Evolutionary conservation across 2,113 vertebrate genomes (phyloP), one percentile per base, ranked within the genome.

Genomic region (Alces alces): DNA sequence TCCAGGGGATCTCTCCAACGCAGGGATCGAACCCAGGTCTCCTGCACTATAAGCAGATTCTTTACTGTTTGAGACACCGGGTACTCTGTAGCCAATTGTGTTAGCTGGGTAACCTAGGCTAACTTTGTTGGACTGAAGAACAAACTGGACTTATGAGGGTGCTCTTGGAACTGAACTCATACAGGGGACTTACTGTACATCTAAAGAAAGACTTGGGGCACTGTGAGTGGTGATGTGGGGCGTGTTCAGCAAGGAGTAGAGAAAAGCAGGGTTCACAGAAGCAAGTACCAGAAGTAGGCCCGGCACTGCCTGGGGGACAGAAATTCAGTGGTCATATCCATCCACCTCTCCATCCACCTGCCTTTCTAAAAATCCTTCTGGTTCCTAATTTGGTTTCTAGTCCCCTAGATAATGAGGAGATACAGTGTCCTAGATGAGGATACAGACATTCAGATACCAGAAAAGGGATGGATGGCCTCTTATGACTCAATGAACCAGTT

Each of bases 371-470:
- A 89, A 47, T 21, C 3, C 52, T 58, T 27, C 47, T 25, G 33
- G 60, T 33, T 88, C n/a, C 39, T 96, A 55, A 43, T 45, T 79
- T 88, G 52, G 52, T n/a, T 90, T 79, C 79, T 30, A 54, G 28
- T 27, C 50, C 76, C 23, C 60, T 80, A 70, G 21, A 30, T 12
- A 73, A 89, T 0, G 6, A 64, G 47, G 45, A 66, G 87, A n/a
- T 7, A 23, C 19, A 50, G 33, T 21, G 15, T 84, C 30, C n/a
- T n/a, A 2, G 79, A 70, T 45, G 36, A 45, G 36, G 61, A 83
- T 14, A 83, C n/a, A 94, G 52, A 93, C 2, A 2, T 80, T 80
- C 80, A 87, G 89, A 73, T 27, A 78, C 84, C 66, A 91, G 80
- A 60, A 82, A 60, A 54, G 58, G 36, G 60, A 57, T 3, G 52